Evolutionary conservation across 1,140 invertebrate genomes (phyloP).

Genomic region (Chionoecetes opilio): DNA sequence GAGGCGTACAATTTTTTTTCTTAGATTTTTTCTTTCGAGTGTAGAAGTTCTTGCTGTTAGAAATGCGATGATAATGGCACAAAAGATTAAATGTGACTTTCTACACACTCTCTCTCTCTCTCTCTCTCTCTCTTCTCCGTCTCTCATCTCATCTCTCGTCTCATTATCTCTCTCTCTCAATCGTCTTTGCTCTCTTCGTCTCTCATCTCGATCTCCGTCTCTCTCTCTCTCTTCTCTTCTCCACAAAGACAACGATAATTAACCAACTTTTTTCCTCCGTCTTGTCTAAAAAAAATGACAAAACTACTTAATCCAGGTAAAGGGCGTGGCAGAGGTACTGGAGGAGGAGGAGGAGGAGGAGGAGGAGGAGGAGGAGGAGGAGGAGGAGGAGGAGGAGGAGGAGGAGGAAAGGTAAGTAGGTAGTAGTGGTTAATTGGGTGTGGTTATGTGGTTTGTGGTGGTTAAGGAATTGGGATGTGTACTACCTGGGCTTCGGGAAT

Average conservation of each 20-base stretch:
- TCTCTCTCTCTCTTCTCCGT: background rate
- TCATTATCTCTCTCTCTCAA: constrained; percentile 36
- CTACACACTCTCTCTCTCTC: background rate
- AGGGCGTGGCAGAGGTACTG: background rate
- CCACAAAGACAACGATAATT: background rate
- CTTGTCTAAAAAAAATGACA: background rate
- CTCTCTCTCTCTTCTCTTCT: constrained; percentile 65
- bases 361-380: no score
- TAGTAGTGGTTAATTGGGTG: background rate
- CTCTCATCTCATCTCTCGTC: background rate
- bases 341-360: no score
- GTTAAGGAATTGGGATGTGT: background rate
- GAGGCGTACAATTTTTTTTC: no score
- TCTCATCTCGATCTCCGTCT: constrained; percentile 82
- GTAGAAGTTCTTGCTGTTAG: no score
- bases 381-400: constrained; percentile 3
- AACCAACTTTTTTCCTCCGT: background rate
- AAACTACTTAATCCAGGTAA: background rate
- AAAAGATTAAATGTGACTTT: background rate
- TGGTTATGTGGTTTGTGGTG: constrained; percentile 6
- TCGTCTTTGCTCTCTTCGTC: background rate
- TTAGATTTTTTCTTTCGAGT: no score
- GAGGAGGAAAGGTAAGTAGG: background rate
- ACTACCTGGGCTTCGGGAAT: no score
- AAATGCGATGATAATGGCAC: no score